Base-by-base conservation (phyloP, 1,140 invertebrate species). In the Brachionus paranguensis region DNA sequence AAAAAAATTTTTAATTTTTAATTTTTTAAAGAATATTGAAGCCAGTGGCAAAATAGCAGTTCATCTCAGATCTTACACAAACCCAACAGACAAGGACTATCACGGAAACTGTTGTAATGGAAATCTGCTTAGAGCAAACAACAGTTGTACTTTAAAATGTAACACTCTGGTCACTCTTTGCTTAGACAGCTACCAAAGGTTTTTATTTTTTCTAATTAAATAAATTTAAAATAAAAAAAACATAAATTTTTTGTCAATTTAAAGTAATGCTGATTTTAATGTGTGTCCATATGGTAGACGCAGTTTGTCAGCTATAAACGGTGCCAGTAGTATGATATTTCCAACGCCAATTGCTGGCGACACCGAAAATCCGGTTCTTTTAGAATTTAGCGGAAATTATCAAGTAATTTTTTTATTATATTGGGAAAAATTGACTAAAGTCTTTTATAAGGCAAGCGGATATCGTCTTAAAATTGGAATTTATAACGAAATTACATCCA, bases 1-100 rank as follows among this genome's bases (percentile, higher is more conserved):
- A 4, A 37, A 70, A 27, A 1, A 14, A 37, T 2, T n/a, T n/a
- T n/a, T n/a, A n/a, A n/a, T n/a, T n/a, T n/a, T 17, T 11, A 8
- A 1, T 27, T 33, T 12, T 27, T 65, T 65, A 29, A 33, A 81
- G 78, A 60, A 45, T 33, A 68, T 60, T n/a, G 64, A 68, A 60
- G 53, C 50, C 1, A 81, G 78, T 81, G 78, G 78, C 24, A 81
- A 81, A 81, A 68, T 81, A 68, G 78, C 78, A 24, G 78, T 81
- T 37, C 78, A 81, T 45, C 45, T 81, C 6, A 60, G 33, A 20
- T 81, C 78, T 8, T 81, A 64, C 27, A 45, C 78, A 47, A 81
- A 81, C 29, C 78, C 78, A 20, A 64, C 53, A 27, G 78, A 81
- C 33, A 45, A 24, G 20, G 78, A 81, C 27, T 81, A 65, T 68